Base-by-base conservation (phyloP, 2,888 invertebrate genomes). In the Villa cingulata region DNA sequence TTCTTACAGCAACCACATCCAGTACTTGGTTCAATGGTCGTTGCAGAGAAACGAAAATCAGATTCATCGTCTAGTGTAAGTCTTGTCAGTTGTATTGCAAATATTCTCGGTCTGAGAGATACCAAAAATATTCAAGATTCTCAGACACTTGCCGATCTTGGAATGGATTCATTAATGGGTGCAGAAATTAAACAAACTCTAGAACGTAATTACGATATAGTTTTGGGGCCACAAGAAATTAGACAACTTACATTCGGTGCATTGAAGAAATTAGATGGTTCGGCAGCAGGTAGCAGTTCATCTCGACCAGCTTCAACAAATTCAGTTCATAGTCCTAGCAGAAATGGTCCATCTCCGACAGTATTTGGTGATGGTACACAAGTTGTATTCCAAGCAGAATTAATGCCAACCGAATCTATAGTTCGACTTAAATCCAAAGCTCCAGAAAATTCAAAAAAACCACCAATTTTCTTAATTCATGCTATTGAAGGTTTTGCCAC, bases 101-200 rank as follows among this genome's bases (percentile, higher is more conserved):
- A 92, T 65, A 91, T 95, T 59, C 72, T 95, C 45, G 86, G 89
- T 51, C 81, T 97, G 60, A 90, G 92, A 66, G 92, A 97, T 61
- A 72, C 81, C 0, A 79, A 78, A 56, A 83, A 84, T 52, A 76
- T 95, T 29, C 80, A 87, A 52, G 75, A 79, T 38, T 76, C 77
- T 27, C 78, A 86, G 5, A 85, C 83, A 38, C 72, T 98, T 41
- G 90, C 91, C 27, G 97, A 98, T 68, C 77, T 98, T 37, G 97
- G 97, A 51, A 89, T 98, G 83, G 97, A 98, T 66, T 96, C 96
- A 2, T 72, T 98, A 56, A 97, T 97, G 97, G 95, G 95, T 41
- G 94, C 97, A 2, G 98, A 98, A 75, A 92, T 98, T 62, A 96
- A 96, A 68, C 95, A 95, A 71, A 88, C 89, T 0, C 72, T 96